These are phyloP conservation scores for Synergus itoensis DNA, from an alignment of 2,888 invertebrate species.

Conservation along the genomic window DNA sequence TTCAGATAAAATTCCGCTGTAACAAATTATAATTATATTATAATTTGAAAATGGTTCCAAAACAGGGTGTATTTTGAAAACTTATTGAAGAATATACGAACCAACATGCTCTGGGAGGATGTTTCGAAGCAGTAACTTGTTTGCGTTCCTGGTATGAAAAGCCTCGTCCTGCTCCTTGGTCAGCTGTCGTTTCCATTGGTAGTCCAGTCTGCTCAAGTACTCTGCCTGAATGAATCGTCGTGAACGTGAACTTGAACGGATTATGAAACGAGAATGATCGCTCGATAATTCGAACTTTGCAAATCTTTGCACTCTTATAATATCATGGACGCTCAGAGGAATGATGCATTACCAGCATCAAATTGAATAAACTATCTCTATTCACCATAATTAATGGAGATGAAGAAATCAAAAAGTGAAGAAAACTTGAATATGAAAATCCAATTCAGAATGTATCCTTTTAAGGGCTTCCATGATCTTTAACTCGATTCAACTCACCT, in stretches of 20 bases:
- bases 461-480: constrained; percentile 32
- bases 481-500: constrained; percentile 77
- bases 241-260: constrained; percentile 54
- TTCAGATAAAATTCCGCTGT: constrained; percentile 89
- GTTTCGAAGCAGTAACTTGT: constrained; percentile 93
- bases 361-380: neutral
- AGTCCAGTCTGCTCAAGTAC: constrained; percentile 92
- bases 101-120: constrained; percentile 96
- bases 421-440: constrained; percentile 16
- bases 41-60: neutral
- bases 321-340: constrained; percentile 14
- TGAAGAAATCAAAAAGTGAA: neutral
- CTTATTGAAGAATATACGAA: constrained; percentile 68
- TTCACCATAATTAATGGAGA: neutral
- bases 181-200: constrained; percentile 88
- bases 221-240: constrained; percentile 81
- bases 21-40: constrained; percentile 63
- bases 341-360: too few relatives aligned
- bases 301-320: constrained; percentile 23
- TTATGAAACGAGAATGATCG: constrained; percentile 51
- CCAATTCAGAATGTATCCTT: neutral
- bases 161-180: constrained; percentile 91
- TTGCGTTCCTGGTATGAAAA: constrained; percentile 90
- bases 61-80: neutral
- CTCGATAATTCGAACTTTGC: constrained; percentile 44